Base-by-base conservation (phyloP, 2,888 invertebrate species). In the Drosophila paramelanica region DNA sequence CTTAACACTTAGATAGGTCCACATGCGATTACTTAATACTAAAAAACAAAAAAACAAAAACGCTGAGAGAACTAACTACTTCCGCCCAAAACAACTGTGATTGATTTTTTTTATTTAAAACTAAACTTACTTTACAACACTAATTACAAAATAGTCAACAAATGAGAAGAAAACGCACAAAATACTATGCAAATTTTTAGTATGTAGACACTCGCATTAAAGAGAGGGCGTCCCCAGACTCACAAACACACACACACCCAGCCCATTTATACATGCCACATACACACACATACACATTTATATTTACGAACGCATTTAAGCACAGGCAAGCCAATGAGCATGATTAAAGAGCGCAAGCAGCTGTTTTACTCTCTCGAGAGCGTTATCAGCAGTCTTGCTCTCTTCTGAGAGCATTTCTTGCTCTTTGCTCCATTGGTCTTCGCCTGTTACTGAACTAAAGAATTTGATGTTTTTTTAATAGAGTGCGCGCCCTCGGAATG, bases 61-160 rank as follows among this genome's bases (percentile, higher is more conserved):
- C 55, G 67, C 55, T 67, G 62, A 76, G 57, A 70, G 64, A 73
- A 70, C 81, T 83, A 69, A 82, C 89, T 88, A 91, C 90, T 88
- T 91, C 91, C 91, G 91, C 91, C 91, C 91, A 91, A 89, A 83
- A 91, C 89, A 91, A 90, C 91, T 91, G 91, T 91, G 91, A 91
- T 91, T 90, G 90, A 91, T 88, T 89, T 85, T 83, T 79, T 72
- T 72, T 61, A 62, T 58, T 65, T 51, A 58, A 71, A 79, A 67
- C 62, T 72, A 77, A 76, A 70, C 73, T 81, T 78, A 80, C 62
- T 74, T 80, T 64, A 78, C 67, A 61, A 45, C 13, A 68, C 76
- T 67, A 72, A 75, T 49, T 53, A 68, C 64, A 52, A 55, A 31
- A 78, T 84, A 80, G 85, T 80, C 81, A 79, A 58, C 57, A 67